Evolutionary conservation across 2,113 vertebrate genomes (phyloP).

Genomic region (Microtus ochrogaster): DNA sequence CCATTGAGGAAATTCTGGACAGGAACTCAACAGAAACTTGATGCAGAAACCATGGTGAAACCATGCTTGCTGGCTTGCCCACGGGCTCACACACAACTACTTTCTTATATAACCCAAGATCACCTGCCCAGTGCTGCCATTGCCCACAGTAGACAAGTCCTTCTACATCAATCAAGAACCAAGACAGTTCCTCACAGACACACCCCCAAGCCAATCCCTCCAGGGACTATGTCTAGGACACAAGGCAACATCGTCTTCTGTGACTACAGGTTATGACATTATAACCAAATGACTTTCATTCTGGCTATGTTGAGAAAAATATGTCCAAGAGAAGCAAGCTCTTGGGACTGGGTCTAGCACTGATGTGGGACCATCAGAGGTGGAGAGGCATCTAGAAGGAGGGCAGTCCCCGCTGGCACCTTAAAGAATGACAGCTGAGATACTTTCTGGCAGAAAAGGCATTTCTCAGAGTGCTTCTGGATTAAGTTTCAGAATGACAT

Average conservation of each 20-base stretch:
- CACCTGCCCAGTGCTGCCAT: background rate
- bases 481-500: slow-evolving; percentile 68
- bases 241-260: background rate
- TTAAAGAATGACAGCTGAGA: background rate
- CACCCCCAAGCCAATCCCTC: background rate
- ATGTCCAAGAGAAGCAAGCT: background rate
- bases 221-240: background rate
- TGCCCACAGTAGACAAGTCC: too few species aligned
- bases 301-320: background rate
- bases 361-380: background rate
- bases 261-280: background rate
- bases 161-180: background rate
- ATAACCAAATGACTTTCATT: rapidly evolving
- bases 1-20: background rate
- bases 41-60: background rate
- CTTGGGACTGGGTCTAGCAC: background rate
- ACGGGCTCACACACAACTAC: background rate
- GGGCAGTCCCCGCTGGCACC: background rate
- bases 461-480: slow-evolving; percentile 55
- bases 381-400: background rate
- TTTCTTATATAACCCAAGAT: background rate
- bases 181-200: background rate
- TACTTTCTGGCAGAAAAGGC: slow-evolving; percentile 26
- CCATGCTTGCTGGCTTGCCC: background rate
- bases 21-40: background rate